Base-by-base conservation (phyloP, 2,797 vertebrate species). In the Decapterus maruadsi region DNA sequence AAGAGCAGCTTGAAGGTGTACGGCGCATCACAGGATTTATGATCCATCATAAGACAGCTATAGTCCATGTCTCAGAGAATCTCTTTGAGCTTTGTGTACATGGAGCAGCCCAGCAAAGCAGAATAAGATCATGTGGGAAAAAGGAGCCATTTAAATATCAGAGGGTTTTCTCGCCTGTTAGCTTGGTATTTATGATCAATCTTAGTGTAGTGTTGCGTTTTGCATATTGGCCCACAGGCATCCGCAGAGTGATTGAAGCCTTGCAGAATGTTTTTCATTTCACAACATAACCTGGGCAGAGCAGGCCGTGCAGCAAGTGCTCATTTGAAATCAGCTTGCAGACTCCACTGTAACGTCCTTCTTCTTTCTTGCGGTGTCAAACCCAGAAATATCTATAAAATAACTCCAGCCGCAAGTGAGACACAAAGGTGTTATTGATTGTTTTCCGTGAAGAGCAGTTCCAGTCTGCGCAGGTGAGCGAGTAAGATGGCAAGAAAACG, bases 11-110 rank as follows among this genome's bases (percentile, higher is more conserved):
- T 72, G 62, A 68, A 80, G 73, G 80, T 65, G 59, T 63, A 40
- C 31, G 61, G 65, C 57, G 80, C 82, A 87, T 87, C 80, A 84
- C 36, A 83, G 83, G 71, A 87, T 89, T 91, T 89, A 85, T 84
- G 80, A 89, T 86, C 85, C 83, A 79, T 87, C 74, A 82, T 53
- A 62, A 54, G 13, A 55, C 80, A 48, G 72, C 51, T 69, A 53
- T 22, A 64, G 64, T 56, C 69, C 29, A 63, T 51, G 61, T 78
- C 64, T 75, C 46, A 45, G 72, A 77, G 75, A 72, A 85, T 81
- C 56, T 63, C 16, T 78, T 75, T 56, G 46, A 80, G 74, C 68
- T 83, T 78, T 81, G 48, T 80, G 68, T 80, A 71, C n/a, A 65
- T 84, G 73, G 60, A 70, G 22, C 61, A 56, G 56, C 66, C 75